These are phyloP conservation scores for Phylloscopus collybita DNA, from an alignment of 2,797 vertebrate species.

Conservation along the genomic window DNA sequence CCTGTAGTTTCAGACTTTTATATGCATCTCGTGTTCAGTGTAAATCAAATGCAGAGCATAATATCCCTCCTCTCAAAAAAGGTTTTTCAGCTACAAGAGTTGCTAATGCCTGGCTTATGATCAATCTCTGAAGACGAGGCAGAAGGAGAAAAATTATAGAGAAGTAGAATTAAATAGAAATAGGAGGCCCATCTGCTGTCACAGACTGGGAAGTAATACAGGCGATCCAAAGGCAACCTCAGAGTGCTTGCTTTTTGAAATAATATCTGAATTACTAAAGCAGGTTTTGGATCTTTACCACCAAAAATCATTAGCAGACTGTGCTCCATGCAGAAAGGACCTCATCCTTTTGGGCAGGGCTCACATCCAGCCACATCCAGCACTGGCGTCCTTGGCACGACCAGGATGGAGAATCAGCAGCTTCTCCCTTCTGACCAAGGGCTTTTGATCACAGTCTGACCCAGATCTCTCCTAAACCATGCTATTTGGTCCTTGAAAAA, in stretches of 20 bases:
- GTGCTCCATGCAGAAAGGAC: neutral
- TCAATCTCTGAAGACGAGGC: neutral
- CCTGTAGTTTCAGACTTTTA: conserved; percentile 8
- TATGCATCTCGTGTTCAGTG: neutral
- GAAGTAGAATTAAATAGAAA: conserved; percentile 19
- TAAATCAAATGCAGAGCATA: neutral
- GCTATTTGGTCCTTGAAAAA: neutral
- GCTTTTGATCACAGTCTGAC: neutral
- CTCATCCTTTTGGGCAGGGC: neutral
- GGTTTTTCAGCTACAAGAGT: neutral
- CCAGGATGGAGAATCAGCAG: neutral
- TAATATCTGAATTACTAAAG: neutral
- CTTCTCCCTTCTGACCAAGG: neutral
- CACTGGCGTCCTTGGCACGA: neutral
- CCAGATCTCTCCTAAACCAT: neutral
- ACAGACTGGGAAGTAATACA: neutral
- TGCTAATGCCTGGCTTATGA: neutral
- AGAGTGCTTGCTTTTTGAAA: neutral
- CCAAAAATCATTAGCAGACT: neutral
- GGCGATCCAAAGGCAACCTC: neutral
- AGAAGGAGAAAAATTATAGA: neutral
- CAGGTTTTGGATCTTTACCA: neutral
- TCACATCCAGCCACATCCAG: neutral
- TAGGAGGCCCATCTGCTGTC: neutral
- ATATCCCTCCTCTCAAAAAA: neutral